Percentiles rank a stretch among this genome's conserved stretches.
phyloP scores from a whole-genome alignment of 2,888 invertebrate genomes.

The Exephanes ischioxanthus region DNA sequence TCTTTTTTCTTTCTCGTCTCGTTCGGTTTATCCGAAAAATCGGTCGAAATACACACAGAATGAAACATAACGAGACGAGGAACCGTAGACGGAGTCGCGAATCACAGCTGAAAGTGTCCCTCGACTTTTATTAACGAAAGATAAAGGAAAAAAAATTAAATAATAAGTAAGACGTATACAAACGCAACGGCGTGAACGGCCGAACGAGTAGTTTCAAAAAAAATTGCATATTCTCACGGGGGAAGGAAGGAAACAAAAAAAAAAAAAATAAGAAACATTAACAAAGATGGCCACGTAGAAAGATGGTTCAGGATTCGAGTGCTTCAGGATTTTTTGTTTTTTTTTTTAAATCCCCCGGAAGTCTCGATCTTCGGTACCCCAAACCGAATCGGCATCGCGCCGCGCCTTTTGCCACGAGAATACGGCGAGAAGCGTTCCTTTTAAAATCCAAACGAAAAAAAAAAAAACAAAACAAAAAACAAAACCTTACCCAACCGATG shows the following conservation, averaged over 20 bases:
- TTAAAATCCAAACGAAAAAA: conserved; percentile 23
- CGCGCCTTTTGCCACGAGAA: conserved; percentile 12
- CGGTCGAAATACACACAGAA: conserved; percentile 1
- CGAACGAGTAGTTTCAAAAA: background rate
- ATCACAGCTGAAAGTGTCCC: conserved; percentile 30
- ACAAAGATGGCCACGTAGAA: conserved; percentile 66
- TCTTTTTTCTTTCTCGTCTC: background rate
- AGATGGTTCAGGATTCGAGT: conserved; percentile 31
- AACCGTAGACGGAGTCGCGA: conserved; percentile 33
- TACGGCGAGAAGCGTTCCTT: conserved; percentile 19
- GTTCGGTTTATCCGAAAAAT: conserved; percentile 24
- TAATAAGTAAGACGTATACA: conserved; percentile 24
- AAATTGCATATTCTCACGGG: background rate
- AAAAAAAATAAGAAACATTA: conserved; percentile 42
- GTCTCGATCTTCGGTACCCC: conserved; percentile 13
- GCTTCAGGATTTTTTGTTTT: background rate
- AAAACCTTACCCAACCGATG: conserved; percentile 75
- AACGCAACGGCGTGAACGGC: background rate
- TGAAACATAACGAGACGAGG: conserved; percentile 12
- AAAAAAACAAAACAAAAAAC: conserved; percentile 69
- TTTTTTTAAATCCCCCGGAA: background rate
- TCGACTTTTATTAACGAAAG: conserved; percentile 42
- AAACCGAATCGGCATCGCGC: conserved; percentile 23
- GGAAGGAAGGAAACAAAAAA: conserved; percentile 16
- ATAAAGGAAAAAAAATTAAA: background rate